Conservation (phyloP, 2,113 vertebrate genomes). For the Eonycteris spelaea region DNA sequence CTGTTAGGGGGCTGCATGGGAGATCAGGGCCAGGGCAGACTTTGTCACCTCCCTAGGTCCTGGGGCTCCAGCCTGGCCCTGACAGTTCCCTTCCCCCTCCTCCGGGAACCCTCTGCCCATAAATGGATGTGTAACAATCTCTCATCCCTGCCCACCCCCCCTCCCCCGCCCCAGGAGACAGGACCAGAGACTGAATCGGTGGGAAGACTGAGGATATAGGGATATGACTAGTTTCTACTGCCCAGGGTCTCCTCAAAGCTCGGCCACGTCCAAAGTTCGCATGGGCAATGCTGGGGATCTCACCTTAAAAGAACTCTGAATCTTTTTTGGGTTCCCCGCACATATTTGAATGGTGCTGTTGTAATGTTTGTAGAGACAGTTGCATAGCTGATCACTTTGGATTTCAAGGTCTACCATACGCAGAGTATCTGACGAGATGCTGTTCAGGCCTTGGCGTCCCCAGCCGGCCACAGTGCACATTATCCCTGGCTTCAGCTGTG, state of each 20-base stretch:
- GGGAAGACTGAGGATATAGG: not conserved
- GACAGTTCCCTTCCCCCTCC: not conserved
- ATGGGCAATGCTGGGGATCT: not conserved
- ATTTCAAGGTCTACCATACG: not conserved
- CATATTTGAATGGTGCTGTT: not conserved
- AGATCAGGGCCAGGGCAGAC: not conserved
- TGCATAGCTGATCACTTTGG: not conserved
- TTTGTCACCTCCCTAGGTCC: not conserved
- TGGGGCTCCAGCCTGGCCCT: not conserved
- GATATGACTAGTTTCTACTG: not conserved
- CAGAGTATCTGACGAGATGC: fast-evolving
- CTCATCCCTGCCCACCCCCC: fast-evolving
- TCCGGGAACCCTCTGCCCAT: not conserved
- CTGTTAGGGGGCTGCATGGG: not conserved
- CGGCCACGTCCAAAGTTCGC: not conserved
- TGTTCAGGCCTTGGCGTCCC: fast-evolving
- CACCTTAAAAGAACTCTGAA: not conserved
- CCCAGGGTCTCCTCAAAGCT: not conserved
- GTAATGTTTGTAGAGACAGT: fast-evolving
- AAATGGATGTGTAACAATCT: not conserved
- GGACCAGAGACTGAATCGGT: not conserved
- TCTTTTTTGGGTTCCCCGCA: not conserved
- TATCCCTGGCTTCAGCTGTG: not conserved
- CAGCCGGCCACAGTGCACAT: not conserved
- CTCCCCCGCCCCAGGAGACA: not conserved